phyloP scores from a whole-genome alignment of 2,888 invertebrate species.

The Agrotis segetum region DNA sequence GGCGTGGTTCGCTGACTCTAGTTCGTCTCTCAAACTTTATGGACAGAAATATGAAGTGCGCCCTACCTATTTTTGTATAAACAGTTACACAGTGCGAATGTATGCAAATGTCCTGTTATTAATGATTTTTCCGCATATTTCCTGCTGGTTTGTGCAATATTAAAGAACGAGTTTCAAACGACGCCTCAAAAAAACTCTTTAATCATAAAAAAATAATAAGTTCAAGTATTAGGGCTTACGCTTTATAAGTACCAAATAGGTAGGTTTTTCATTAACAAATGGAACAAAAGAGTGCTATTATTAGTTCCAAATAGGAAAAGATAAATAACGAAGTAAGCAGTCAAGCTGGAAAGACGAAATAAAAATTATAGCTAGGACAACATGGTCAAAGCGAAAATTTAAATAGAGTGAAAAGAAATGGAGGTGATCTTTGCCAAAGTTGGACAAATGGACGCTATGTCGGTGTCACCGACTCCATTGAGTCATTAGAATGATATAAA shows the following conservation, averaged over 20 bases:
- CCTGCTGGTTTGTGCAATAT: background rate
- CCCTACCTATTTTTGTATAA: constrained; percentile 38
- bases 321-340: background rate
- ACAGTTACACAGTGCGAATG: constrained; percentile 9
- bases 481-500: too few relatives aligned
- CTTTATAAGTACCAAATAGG: too few relatives aligned
- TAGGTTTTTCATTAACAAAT: too few relatives aligned
- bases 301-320: background rate
- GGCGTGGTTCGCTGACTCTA: constrained; percentile 65
- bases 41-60: constrained; percentile 54
- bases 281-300: background rate
- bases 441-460: too few relatives aligned
- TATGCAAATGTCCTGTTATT: constrained; percentile 19
- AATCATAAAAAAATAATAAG: too few relatives aligned
- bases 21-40: constrained; percentile 58
- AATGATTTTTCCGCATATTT: background rate
- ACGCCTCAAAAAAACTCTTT: too few relatives aligned
- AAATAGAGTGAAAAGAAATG: too few relatives aligned
- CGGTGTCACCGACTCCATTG: too few relatives aligned
- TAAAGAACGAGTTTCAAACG: too few relatives aligned
- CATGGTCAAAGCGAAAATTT: background rate
- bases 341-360: background rate
- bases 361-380: background rate
- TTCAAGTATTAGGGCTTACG: too few relatives aligned
- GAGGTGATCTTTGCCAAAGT: too few relatives aligned